phyloP scores from a whole-genome alignment of 2,888 invertebrate species.

The Cephus rjabovi region DNA sequence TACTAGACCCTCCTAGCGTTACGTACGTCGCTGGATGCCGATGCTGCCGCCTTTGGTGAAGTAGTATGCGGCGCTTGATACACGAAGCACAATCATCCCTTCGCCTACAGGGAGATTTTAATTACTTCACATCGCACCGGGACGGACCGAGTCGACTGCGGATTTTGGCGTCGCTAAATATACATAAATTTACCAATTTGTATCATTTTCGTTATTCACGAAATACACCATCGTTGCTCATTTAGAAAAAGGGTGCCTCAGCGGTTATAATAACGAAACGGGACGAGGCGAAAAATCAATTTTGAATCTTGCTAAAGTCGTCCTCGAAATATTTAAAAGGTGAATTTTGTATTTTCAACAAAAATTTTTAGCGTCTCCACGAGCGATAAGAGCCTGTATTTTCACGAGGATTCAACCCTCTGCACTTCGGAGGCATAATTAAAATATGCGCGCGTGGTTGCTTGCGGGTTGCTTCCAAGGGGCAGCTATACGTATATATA shows the following conservation, averaged over 20 bases:
- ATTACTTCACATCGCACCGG: constrained; percentile 43
- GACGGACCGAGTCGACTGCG: constrained; percentile 20
- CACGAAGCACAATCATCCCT: constrained; percentile 28
- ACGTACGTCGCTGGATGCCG: constrained; percentile 9
- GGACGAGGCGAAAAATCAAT: no score
- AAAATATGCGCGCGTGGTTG: constrained; percentile 27
- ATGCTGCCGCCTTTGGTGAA: constrained; percentile 37
- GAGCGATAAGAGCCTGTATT: background rate
- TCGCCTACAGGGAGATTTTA: constrained; percentile 38
- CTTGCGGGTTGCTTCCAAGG: background rate
- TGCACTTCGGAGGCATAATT: constrained; percentile 26
- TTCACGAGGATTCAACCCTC: constrained; percentile 14
- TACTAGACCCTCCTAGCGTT: background rate
- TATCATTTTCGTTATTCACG: background rate
- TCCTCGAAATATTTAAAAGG: no score
- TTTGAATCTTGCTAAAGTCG: no score
- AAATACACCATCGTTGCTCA: background rate
- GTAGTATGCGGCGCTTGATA: background rate
- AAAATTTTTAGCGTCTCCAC: background rate
- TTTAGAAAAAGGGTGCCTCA: background rate
- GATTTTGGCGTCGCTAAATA: background rate
- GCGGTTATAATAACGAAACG: no score
- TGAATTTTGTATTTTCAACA: no score
- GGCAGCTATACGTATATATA: background rate
- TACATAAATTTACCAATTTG: background rate